Evolutionary conservation across 2,888 invertebrate genomes (phyloP).

Genomic region (Limnephilus lunatus): DNA sequence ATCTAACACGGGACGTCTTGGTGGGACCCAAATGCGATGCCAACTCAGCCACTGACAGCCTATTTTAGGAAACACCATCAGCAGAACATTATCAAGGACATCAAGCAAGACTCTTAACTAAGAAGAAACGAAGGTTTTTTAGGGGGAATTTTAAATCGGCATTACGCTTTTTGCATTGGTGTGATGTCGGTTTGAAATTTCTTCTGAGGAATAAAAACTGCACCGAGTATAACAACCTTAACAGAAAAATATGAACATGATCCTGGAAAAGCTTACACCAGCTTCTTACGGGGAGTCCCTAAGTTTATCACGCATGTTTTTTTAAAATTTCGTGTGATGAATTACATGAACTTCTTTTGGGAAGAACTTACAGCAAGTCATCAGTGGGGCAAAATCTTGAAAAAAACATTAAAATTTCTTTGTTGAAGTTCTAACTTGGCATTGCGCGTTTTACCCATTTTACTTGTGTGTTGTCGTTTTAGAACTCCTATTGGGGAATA

Average conservation of each 20-base stretch:
- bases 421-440: neutral
- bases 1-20: too few species aligned
- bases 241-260: neutral
- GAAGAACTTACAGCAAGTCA: neutral
- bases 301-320: neutral
- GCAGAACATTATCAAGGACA: too few species aligned
- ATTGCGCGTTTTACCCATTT: neutral
- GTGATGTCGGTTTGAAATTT: neutral
- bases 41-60: too few species aligned
- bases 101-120: too few species aligned
- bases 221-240: neutral
- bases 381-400: neutral
- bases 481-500: neutral
- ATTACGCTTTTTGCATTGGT: neutral
- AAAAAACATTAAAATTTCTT: too few species aligned
- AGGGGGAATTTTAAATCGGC: neutral
- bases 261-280: neutral
- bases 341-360: neutral
- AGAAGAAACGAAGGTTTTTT: neutral
- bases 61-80: too few species aligned
- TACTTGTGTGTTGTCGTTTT: neutral
- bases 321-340: neutral
- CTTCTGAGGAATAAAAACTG: neutral
- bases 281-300: neutral
- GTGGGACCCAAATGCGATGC: too few species aligned